Conservation (phyloP, 2,113 vertebrate genomes). For the Hemicordylus capensis region DNA sequence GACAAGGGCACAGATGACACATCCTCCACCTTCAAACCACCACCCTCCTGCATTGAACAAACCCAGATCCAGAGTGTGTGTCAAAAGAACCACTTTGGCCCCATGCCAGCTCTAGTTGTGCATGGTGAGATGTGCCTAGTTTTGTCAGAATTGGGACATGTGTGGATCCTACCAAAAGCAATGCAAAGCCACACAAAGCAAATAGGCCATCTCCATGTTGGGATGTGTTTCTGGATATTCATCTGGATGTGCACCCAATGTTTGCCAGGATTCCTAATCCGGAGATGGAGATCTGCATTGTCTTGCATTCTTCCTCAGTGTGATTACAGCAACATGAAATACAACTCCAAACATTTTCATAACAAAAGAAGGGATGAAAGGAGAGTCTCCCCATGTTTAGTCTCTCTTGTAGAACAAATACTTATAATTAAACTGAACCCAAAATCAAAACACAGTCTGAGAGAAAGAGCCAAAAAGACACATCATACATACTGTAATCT, state of each 20-base stretch:
- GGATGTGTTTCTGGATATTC: not conserved
- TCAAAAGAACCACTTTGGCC: too few relatives aligned
- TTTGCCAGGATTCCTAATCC: not conserved
- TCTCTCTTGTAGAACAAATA: constrained; percentile 64
- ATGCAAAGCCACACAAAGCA: not conserved
- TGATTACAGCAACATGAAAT: constrained; percentile 35
- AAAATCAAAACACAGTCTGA: constrained; percentile 56
- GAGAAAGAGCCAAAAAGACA: constrained; percentile 57
- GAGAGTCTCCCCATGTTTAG: constrained; percentile 62
- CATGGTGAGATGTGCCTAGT: too few relatives aligned
- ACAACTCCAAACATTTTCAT: constrained; percentile 41
- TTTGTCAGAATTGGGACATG: not conserved
- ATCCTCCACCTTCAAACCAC: too few relatives aligned
- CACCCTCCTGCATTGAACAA: too few relatives aligned
- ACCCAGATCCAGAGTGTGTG: too few relatives aligned
- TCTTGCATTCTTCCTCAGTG: not conserved
- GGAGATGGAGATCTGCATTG: not conserved
- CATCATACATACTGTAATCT: constrained; percentile 62
- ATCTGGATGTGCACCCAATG: not conserved
- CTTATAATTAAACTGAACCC: constrained; percentile 65
- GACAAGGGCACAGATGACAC: too few relatives aligned
- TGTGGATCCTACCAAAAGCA: not conserved
- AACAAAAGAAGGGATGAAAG: constrained; percentile 62
- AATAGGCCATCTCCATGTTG: not conserved
- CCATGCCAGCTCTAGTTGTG: too few relatives aligned